Percentiles rank a stretch among this genome's conserved stretches.
Conservation (phyloP, 1,140 invertebrate species). For the Holotrichia oblita region DNA sequence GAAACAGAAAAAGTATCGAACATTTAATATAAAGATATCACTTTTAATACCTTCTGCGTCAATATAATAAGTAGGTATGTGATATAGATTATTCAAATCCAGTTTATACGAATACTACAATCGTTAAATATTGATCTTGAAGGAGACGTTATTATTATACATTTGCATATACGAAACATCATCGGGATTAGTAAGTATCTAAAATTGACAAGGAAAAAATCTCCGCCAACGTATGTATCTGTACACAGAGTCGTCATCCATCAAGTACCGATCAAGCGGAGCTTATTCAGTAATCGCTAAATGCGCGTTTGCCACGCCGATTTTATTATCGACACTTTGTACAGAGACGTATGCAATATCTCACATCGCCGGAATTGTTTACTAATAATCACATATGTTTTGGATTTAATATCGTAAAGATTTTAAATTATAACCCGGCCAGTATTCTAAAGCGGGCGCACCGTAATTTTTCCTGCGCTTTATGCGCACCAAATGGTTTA, state of each 20-base stretch:
- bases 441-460: background rate
- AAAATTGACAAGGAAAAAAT: constrained; percentile 9
- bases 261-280: too few species aligned
- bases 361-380: background rate
- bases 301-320: too few species aligned
- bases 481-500: constrained; percentile 3
- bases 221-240: background rate
- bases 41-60: too few species aligned
- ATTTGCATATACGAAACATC: background rate
- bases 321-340: too few species aligned
- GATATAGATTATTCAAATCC: too few species aligned
- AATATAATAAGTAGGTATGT: too few species aligned
- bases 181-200: constrained; percentile 7
- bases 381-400: constrained; percentile 9
- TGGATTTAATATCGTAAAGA: constrained; percentile 17
- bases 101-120: background rate
- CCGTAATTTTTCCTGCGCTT: background rate
- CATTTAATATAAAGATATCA: too few species aligned
- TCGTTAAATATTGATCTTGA: background rate
- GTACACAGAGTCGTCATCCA: too few species aligned
- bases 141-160: background rate
- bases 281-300: too few species aligned
- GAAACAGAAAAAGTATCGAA: too few species aligned
- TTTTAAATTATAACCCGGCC: background rate
- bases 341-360: constrained; percentile 3